Conservation (phyloP, 1,140 invertebrate species). For the Meloidogyne chitwoodi region DNA sequence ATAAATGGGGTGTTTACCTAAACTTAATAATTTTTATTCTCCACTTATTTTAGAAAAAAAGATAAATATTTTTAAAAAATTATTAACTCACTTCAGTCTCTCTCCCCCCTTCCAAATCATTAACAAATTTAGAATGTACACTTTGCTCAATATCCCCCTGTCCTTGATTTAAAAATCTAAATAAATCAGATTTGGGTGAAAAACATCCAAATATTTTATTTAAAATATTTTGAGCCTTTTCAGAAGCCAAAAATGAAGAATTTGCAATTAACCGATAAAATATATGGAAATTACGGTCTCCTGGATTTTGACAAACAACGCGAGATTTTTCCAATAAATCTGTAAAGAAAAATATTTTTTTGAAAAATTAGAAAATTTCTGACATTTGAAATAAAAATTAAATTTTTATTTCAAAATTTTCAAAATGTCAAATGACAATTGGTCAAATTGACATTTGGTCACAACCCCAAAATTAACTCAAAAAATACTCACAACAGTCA, state of each 20-base stretch:
- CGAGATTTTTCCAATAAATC: slow-evolving; percentile 85
- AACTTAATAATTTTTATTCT: too few species aligned
- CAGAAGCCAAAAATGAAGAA: slow-evolving; percentile 9
- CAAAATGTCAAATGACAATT: too few species aligned
- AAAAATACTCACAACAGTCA: slow-evolving; percentile 94
- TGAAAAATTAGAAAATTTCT: too few species aligned
- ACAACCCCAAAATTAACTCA: too few species aligned
- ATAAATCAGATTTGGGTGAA: slow-evolving; percentile 9
- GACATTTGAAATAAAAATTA: too few species aligned
- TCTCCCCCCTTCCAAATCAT: slow-evolving; percentile 33
- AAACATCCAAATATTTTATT: neutral
- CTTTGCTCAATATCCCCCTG: neutral
- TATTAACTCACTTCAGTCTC: slow-evolving; percentile 32
- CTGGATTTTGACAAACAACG: slow-evolving; percentile 77
- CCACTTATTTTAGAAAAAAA: too few species aligned
- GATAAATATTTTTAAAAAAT: too few species aligned
- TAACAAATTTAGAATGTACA: slow-evolving; percentile 32
- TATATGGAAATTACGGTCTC: slow-evolving; percentile 89
- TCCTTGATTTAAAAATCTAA: slow-evolving; percentile 51
- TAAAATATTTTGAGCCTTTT: slow-evolving; percentile 4
- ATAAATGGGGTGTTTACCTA: too few species aligned
- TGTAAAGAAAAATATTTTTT: slow-evolving; percentile 39
- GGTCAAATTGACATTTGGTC: too few species aligned
- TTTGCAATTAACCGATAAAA: slow-evolving; percentile 80
- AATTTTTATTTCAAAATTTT: too few species aligned